phyloP scores from a whole-genome alignment of 2,888 invertebrate genomes.

The Pristionchus arcanus region DNA sequence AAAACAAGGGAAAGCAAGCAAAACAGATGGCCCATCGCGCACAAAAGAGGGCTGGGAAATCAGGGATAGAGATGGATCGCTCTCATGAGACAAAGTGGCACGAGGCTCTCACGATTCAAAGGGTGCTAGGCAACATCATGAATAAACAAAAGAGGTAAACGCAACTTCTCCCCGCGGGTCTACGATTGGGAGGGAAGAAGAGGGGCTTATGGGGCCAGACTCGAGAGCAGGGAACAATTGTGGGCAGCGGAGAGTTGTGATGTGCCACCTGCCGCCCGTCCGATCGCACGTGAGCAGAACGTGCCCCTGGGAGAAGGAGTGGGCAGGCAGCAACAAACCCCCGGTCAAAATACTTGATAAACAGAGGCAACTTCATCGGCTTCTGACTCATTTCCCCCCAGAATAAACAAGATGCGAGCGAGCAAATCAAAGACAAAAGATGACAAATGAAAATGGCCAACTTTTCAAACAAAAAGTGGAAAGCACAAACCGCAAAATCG shows the following conservation, averaged over 20 bases:
- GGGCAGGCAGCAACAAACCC: slow-evolving; percentile 10
- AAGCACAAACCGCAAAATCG: background rate
- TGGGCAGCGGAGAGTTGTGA: background rate
- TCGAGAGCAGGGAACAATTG: background rate
- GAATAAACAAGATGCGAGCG: background rate
- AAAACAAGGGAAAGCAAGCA: background rate
- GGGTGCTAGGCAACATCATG: slow-evolving; percentile 2
- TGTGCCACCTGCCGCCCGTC: slow-evolving; percentile 20
- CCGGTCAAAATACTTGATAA: background rate
- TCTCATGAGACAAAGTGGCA: slow-evolving; percentile 4
- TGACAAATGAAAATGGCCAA: slow-evolving; percentile 23
- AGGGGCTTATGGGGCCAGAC: background rate
- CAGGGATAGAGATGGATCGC: slow-evolving; percentile 14
- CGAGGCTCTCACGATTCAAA: background rate
- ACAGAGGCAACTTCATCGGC: background rate
- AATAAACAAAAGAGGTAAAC: background rate
- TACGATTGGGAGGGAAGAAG: background rate
- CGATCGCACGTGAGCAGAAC: slow-evolving; percentile 6
- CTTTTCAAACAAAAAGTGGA: background rate
- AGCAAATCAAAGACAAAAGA: background rate
- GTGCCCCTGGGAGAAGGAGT: slow-evolving; percentile 4
- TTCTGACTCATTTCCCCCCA: background rate
- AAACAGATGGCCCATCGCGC: slow-evolving; percentile 2
- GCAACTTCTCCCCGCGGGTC: background rate
- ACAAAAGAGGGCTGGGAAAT: background rate